phyloP scores from a whole-genome alignment of 2,888 invertebrate genomes.

The Dryomyza anilis region DNA sequence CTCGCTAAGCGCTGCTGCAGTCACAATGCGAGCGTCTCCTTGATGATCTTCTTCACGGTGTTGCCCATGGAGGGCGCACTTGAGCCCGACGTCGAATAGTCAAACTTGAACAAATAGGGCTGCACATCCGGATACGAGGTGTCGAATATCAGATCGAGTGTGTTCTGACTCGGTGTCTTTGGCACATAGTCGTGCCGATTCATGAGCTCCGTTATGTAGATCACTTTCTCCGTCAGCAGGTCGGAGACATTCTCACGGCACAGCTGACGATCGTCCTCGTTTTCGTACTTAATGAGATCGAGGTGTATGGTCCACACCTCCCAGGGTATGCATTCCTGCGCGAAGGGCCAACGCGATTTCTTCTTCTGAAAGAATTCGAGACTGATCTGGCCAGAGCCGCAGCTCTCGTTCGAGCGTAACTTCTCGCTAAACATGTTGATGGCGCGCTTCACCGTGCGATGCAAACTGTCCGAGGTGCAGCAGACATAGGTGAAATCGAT shows the following conservation, averaged over 20 bases:
- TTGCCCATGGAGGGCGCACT: constrained; percentile 81
- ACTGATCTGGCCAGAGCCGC: constrained; percentile 83
- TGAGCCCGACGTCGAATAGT: constrained; percentile 80
- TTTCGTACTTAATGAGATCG: constrained; percentile 83
- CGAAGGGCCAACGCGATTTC: constrained; percentile 87
- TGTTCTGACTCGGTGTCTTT: constrained; percentile 90
- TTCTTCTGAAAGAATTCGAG: constrained; percentile 95
- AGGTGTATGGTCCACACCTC: constrained; percentile 97
- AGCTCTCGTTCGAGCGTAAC: constrained; percentile 73
- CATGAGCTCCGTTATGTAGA: constrained; percentile 94
- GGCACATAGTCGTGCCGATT: constrained; percentile 96
- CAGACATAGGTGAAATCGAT: constrained; percentile 97
- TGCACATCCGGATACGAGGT: constrained; percentile 91
- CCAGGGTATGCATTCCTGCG: constrained; percentile 94
- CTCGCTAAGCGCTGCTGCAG: constrained; percentile 46
- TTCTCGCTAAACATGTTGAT: constrained; percentile 80
- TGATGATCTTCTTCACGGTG: constrained; percentile 87
- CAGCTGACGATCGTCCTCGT: constrained; percentile 84
- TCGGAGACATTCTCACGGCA: constrained; percentile 89
- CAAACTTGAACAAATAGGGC: constrained; percentile 94
- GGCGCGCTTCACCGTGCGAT: constrained; percentile 74
- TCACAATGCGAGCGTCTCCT: constrained; percentile 81
- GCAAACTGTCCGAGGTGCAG: constrained; percentile 82
- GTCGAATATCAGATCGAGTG: constrained; percentile 93
- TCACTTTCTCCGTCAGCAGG: constrained; percentile 87